Evolutionary conservation across 2,797 vertebrate species (phyloP).

Genomic region (Numenius phaeopus): DNA sequence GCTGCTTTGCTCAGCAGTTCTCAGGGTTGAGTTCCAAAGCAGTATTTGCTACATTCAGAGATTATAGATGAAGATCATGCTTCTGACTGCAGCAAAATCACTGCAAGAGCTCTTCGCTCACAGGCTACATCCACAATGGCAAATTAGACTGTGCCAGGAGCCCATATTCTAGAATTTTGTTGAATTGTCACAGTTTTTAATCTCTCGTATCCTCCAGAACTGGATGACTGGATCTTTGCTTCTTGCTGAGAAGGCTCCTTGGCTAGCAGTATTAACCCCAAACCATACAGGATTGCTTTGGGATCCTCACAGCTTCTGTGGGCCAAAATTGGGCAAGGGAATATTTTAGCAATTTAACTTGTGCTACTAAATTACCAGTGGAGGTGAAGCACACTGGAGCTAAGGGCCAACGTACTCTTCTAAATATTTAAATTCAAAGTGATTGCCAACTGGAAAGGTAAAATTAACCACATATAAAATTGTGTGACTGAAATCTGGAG

Average conservation of each 20-base stretch:
- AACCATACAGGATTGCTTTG: background rate
- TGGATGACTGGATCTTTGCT: background rate
- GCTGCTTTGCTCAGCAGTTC: background rate
- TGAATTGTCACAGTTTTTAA: background rate
- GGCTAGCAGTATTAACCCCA: background rate
- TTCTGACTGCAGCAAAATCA: background rate
- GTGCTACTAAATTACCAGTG: background rate
- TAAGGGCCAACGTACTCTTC: background rate
- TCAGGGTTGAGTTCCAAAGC: background rate
- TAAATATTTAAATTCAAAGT: background rate
- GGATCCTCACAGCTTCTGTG: background rate
- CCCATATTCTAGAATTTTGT: background rate
- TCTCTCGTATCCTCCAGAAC: background rate
- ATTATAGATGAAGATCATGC: background rate
- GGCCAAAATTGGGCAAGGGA: background rate
- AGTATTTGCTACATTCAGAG: background rate
- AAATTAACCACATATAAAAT: background rate
- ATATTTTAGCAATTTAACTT: background rate
- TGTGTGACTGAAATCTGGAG: background rate
- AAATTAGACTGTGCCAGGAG: background rate
- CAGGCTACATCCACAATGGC: fast-evolving
- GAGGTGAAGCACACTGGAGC: background rate
- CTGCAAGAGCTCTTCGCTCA: background rate
- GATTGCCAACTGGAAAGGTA: background rate
- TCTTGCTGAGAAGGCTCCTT: background rate